phyloP scores from a whole-genome alignment of 2,888 invertebrate genomes.

The Nomada ferruginata region DNA sequence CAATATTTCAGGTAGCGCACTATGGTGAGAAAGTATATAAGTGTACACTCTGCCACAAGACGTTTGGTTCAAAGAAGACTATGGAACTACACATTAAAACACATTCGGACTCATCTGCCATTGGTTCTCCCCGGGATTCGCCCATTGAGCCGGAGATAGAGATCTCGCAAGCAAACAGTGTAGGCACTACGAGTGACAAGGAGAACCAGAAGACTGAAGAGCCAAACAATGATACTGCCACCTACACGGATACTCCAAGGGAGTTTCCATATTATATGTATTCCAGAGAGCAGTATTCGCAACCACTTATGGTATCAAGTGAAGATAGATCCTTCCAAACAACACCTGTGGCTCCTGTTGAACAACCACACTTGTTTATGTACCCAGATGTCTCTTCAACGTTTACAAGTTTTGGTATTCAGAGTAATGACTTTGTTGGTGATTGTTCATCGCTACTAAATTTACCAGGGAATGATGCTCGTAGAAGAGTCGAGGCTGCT shows the following conservation, averaged over 20 bases:
- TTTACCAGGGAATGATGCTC: slow-evolving; percentile 85
- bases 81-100: slow-evolving; percentile 95
- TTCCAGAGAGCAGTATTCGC: slow-evolving; percentile 74
- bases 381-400: slow-evolving; percentile 75
- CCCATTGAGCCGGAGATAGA: slow-evolving; percentile 81
- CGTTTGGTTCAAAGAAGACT: slow-evolving; percentile 95
- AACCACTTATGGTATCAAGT: slow-evolving; percentile 78
- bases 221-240: slow-evolving; percentile 33
- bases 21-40: slow-evolving; percentile 96
- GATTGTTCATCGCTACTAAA: slow-evolving; percentile 76
- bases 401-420: slow-evolving; percentile 61
- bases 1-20: slow-evolving; percentile 88
- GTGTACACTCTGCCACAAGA: slow-evolving; percentile 95
- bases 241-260: slow-evolving; percentile 65
- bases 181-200: slow-evolving; percentile 76
- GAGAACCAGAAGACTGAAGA: slow-evolving; percentile 80
- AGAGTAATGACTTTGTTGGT: slow-evolving; percentile 40
- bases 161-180: slow-evolving; percentile 76
- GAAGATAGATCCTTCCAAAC: slow-evolving; percentile 78
- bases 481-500: slow-evolving; percentile 88
- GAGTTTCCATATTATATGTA: slow-evolving; percentile 83
- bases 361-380: slow-evolving; percentile 72
- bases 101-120: slow-evolving; percentile 86
- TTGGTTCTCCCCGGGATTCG: slow-evolving; percentile 72
- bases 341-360: slow-evolving; percentile 55